Percentiles rank a stretch among this genome's conserved stretches.
Conservation (phyloP, 2,888 invertebrate species). For the Synergus japonicus region DNA sequence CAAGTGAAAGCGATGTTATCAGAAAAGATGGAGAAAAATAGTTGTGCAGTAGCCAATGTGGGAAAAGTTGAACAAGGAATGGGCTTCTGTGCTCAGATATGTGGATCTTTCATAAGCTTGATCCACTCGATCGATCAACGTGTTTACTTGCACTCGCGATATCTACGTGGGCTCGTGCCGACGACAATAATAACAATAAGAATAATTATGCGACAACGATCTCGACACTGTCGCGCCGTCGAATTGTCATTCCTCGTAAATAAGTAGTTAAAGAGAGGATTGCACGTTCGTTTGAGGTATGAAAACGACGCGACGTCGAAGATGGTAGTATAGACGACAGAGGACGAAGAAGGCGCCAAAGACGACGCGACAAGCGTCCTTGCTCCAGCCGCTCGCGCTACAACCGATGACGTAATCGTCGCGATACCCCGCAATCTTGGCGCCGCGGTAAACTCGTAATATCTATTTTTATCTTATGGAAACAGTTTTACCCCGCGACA, state of each 20-base stretch:
- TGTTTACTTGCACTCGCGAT: constrained; percentile 44
- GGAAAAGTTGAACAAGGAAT: background rate
- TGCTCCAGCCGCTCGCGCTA: constrained; percentile 74
- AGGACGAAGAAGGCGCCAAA: constrained; percentile 59
- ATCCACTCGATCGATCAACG: background rate
- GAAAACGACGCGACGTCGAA: constrained; percentile 30
- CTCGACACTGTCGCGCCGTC: constrained; percentile 57
- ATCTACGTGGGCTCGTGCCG: constrained; percentile 54
- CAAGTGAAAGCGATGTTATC: background rate
- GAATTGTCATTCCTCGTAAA: constrained; percentile 52
- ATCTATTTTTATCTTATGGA: constrained; percentile 79
- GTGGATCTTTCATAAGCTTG: background rate
- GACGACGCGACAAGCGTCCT: constrained; percentile 72
- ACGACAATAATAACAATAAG: constrained; percentile 13
- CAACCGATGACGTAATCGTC: constrained; percentile 79
- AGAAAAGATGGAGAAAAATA: background rate
- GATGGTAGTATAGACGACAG: constrained; percentile 46
- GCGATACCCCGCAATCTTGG: constrained; percentile 80
- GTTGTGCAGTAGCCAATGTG: background rate
- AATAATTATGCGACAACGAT: constrained; percentile 50
- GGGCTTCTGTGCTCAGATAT: background rate
- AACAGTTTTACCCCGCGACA: constrained; percentile 62
- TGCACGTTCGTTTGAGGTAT: constrained; percentile 32
- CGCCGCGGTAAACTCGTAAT: constrained; percentile 80
- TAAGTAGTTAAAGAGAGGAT: constrained; percentile 27